These are phyloP conservation scores for Triplophysa siluroides DNA, from an alignment of 2,113 vertebrate species.

Conservation along the genomic window DNA sequence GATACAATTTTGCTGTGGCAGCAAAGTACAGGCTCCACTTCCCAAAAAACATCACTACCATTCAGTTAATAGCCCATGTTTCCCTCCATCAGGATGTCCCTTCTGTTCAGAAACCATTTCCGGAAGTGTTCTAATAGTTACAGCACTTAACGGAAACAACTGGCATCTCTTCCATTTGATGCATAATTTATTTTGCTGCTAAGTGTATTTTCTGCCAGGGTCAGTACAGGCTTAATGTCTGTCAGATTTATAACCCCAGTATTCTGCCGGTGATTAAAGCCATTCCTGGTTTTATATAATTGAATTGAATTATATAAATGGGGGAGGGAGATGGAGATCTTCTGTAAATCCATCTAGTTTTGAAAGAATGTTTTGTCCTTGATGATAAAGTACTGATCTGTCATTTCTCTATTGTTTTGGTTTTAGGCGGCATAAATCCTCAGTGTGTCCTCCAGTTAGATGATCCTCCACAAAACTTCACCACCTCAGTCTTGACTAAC, in stretches of 20 bases:
- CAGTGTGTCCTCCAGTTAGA: conserved; percentile 81
- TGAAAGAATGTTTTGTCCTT: background rate
- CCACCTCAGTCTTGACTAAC: conserved; percentile 74
- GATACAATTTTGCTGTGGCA: conserved; percentile 38
- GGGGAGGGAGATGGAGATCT: background rate
- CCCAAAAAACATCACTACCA: background rate
- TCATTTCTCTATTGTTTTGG: conserved; percentile 28
- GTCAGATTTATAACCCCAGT: background rate
- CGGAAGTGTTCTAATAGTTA: conserved; percentile 25
- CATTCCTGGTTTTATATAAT: background rate
- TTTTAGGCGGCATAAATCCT: conserved; percentile 75
- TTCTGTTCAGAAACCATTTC: conserved; percentile 33
- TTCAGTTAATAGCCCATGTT: conserved; percentile 4
- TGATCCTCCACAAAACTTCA: conserved; percentile 86
- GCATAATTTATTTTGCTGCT: conserved; percentile 48
- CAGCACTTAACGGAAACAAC: conserved; percentile 24
- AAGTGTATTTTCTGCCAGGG: background rate
- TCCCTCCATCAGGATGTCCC: conserved; percentile 30
- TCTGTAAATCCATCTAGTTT: background rate
- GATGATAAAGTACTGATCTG: background rate
- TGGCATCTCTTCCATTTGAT: conserved; percentile 31
- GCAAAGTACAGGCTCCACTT: conserved; percentile 1
- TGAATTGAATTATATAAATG: background rate
- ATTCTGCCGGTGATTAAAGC: background rate
- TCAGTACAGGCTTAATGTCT: background rate